Percentiles rank a stretch among this genome's conserved stretches.
phyloP scores from a whole-genome alignment of 2,113 vertebrate species.

The Mormyrus iriodes region DNA sequence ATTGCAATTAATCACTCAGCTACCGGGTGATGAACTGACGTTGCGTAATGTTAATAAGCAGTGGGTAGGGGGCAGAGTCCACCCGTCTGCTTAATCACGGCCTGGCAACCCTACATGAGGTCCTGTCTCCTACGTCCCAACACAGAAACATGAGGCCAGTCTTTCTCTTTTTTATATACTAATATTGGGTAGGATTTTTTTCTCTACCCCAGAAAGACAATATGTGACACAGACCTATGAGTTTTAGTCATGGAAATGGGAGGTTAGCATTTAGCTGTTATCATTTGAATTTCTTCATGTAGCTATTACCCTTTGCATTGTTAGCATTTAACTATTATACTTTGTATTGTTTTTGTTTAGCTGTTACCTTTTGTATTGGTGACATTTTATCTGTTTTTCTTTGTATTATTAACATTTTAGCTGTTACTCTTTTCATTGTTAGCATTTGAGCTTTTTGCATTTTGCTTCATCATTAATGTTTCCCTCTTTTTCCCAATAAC shows the following conservation, averaged over 20 bases:
- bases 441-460: not conserved
- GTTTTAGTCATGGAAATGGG: too few relatives aligned
- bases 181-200: not conserved
- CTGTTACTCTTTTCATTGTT: not conserved
- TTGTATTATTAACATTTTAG: not conserved
- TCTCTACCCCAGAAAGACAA: too few relatives aligned
- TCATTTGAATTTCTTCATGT: not conserved
- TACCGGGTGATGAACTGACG: not conserved
- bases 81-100: not conserved
- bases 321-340: not conserved
- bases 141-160: not conserved
- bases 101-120: not conserved
- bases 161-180: not conserved
- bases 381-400: not conserved
- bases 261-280: not conserved
- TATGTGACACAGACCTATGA: not conserved
- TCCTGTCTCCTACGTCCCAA: not conserved
- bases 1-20: constrained; percentile 5
- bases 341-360: not conserved
- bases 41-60: constrained; percentile 8
- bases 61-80: not conserved
- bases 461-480: not conserved
- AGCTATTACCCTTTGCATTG: not conserved
- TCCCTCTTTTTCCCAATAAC: constrained; percentile 11
- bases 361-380: not conserved